Conservation (phyloP, 1,140 invertebrate genomes). For the Eueides isabella region DNA sequence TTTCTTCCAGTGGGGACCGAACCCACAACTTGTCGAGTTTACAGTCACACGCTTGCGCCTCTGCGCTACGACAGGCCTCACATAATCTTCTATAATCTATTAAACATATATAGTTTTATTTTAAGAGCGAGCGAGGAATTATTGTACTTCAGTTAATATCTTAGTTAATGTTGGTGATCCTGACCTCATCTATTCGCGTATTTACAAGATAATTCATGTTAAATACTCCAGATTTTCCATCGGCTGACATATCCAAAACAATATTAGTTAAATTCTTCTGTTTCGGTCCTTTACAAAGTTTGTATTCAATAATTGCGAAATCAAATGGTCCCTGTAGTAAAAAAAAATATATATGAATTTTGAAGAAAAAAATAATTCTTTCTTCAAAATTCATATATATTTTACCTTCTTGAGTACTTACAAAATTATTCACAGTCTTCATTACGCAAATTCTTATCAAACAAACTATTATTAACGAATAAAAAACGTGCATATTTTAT, state of each 20-base stretch:
- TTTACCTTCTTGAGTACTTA: constrained; percentile 30
- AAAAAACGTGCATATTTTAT: neutral
- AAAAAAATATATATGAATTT: too few species aligned
- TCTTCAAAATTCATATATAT: too few species aligned
- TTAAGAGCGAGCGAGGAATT: too few species aligned
- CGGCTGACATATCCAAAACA: neutral
- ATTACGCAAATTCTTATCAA: neutral
- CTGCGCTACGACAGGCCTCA: too few species aligned
- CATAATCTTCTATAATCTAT: too few species aligned
- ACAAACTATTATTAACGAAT: neutral
- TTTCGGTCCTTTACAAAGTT: constrained; percentile 38
- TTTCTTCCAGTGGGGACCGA: too few species aligned
- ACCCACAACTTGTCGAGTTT: too few species aligned
- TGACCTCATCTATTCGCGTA: constrained; percentile 33
- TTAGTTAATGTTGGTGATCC: neutral
- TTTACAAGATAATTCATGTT: constrained; percentile 28
- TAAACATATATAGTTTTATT: too few species aligned
- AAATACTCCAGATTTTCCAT: constrained; percentile 9
- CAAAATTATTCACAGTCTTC: constrained; percentile 31
- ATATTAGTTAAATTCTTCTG: constrained; percentile 19
- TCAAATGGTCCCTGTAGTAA: constrained; percentile 32
- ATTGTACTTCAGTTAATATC: too few species aligned
- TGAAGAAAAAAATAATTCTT: too few species aligned
- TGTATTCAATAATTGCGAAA: constrained; percentile 17
- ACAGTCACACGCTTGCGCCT: too few species aligned